phyloP scores from a whole-genome alignment of 2,888 invertebrate species.

The Tortrix viridana region DNA sequence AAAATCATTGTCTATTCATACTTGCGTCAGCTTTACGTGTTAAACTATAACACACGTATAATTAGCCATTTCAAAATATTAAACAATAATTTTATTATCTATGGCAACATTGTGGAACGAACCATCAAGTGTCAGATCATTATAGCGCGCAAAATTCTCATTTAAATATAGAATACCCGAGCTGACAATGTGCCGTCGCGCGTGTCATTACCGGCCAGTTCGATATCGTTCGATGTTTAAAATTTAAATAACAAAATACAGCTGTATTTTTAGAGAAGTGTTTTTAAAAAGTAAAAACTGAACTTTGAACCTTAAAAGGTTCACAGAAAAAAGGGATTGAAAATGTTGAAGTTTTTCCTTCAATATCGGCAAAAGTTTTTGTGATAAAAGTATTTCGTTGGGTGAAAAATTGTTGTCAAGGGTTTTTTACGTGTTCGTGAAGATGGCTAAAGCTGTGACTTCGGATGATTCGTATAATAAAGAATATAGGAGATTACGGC shows the following conservation, averaged over 20 bases:
- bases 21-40: no score
- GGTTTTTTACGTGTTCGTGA: conserved; percentile 30
- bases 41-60: no score
- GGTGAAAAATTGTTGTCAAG: conserved; percentile 37
- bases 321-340: conserved; percentile 33
- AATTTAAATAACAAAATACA: conserved; percentile 42
- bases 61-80: no score
- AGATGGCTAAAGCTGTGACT: conserved; percentile 49
- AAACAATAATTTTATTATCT: conserved; percentile 30
- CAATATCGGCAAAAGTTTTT: conserved; percentile 43
- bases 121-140: conserved; percentile 43
- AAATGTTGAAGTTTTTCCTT: conserved; percentile 41
- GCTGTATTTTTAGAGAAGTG: conserved; percentile 2
- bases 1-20: no score
- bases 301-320: conserved; percentile 13
- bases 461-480: conserved; percentile 84
- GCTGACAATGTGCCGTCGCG: conserved; percentile 75
- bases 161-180: conserved; percentile 68
- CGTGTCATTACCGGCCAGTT: conserved; percentile 57
- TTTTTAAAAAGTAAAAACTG: conserved; percentile 11
- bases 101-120: conserved; percentile 58
- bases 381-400: conserved; percentile 42
- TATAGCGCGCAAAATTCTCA: conserved; percentile 59
- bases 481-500: conserved; percentile 87
- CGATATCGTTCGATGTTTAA: conserved; percentile 50